A percentile compares a stretch with the other conserved stretches of the same genome.
These are phyloP conservation scores for Caenorhabditis macrosperma DNA, from an alignment of 2,888 invertebrate genomes.

Conservation along the genomic window DNA sequence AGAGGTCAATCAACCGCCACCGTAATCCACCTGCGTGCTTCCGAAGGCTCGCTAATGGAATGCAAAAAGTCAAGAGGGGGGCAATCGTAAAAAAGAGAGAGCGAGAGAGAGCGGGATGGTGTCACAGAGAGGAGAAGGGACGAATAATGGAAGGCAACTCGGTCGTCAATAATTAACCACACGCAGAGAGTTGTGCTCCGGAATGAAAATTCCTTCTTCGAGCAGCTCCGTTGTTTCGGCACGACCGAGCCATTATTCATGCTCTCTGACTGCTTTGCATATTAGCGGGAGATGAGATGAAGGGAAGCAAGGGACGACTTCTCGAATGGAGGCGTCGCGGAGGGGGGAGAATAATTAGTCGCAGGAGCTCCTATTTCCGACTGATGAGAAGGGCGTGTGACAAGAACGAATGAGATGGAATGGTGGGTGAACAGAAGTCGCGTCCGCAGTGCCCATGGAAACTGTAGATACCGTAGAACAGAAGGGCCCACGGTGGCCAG, in stretches of 20 bases:
- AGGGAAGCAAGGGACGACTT: background rate
- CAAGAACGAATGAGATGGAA: background rate
- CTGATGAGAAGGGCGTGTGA: slow-evolving; percentile 3
- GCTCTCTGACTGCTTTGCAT: slow-evolving; percentile 56
- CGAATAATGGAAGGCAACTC: slow-evolving; percentile 48
- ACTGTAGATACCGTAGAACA: no score
- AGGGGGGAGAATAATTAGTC: slow-evolving; percentile 40
- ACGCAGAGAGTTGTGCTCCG: slow-evolving; percentile 46
- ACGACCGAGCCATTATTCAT: slow-evolving; percentile 48
- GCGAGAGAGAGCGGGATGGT: background rate
- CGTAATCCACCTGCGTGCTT: slow-evolving; percentile 21
- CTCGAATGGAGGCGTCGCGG: slow-evolving; percentile 16
- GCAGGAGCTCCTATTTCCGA: slow-evolving; percentile 11
- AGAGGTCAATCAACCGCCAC: slow-evolving; percentile 7
- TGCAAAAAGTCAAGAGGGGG: slow-evolving; percentile 18
- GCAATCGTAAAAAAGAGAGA: slow-evolving; percentile 43
- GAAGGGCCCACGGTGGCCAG: no score
- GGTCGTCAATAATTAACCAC: slow-evolving; percentile 57
- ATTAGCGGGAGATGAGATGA: slow-evolving; percentile 47
- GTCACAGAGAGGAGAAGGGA: slow-evolving; percentile 4
- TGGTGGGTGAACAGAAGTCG: background rate
- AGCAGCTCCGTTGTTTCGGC: slow-evolving; percentile 21
- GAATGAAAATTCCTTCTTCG: slow-evolving; percentile 37
- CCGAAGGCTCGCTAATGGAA: slow-evolving; percentile 31
- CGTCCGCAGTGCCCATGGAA: no score